phyloP scores from a whole-genome alignment of 2,888 invertebrate species.

The Lottia scabra region DNA sequence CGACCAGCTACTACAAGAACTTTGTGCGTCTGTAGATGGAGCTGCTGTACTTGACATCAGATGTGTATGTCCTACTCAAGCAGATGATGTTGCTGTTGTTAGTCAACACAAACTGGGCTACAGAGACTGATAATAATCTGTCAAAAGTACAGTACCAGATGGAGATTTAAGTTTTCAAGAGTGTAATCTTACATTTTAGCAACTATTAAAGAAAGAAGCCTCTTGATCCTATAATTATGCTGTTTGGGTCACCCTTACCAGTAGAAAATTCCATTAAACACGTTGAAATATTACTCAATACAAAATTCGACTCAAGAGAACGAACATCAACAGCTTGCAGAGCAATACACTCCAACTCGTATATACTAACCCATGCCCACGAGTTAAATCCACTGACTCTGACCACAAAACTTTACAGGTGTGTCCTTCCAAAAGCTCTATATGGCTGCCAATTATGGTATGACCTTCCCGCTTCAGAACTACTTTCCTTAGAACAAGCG shows the following conservation, averaged over 20 bases:
- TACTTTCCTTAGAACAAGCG: neutral
- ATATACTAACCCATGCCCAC: neutral
- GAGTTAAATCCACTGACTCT: neutral
- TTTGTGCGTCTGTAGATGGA: neutral
- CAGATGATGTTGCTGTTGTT: constrained; percentile 7
- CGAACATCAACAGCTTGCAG: neutral
- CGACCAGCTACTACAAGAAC: neutral
- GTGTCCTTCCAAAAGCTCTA: constrained; percentile 6
- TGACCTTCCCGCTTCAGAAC: neutral
- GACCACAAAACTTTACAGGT: neutral
- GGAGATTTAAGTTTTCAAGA: constrained; percentile 1
- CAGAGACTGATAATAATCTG: neutral
- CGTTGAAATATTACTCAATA: neutral
- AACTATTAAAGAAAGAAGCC: neutral
- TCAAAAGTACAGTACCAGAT: constrained; percentile 2
- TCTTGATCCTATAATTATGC: neutral
- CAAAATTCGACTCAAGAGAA: neutral
- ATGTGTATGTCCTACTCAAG: neutral
- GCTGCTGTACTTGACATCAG: neutral
- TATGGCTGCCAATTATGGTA: constrained; percentile 7
- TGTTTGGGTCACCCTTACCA: neutral
- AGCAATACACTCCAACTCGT: neutral
- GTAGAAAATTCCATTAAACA: neutral
- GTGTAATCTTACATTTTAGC: neutral
- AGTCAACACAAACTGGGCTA: neutral